Conservation (phyloP, 1,140 invertebrate species). For the Notospermus geniculatus region DNA sequence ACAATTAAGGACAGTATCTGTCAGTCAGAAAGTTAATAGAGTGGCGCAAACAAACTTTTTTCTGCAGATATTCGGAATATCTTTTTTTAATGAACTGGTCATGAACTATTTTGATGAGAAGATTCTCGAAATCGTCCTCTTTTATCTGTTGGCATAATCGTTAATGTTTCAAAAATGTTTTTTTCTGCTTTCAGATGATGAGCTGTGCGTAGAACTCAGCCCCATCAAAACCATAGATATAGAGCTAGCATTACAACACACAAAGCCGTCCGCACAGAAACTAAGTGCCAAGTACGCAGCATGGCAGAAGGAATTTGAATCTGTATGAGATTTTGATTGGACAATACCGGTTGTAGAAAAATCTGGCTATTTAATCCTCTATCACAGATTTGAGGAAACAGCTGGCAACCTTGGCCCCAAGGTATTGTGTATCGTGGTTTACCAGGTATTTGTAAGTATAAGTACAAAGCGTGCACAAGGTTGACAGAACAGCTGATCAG, state of each 20-base stretch:
- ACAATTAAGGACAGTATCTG: too few species aligned
- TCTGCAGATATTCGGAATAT: background rate
- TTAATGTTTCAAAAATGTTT: background rate
- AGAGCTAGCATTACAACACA: constrained; percentile 54
- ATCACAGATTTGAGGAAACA: too few species aligned
- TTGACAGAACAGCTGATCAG: too few species aligned
- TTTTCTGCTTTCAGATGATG: constrained; percentile 43
- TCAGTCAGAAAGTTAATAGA: too few species aligned
- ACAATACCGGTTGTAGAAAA: too few species aligned
- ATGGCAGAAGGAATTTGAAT: constrained; percentile 61
- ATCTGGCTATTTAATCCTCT: too few species aligned
- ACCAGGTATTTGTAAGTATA: too few species aligned
- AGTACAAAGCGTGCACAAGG: too few species aligned
- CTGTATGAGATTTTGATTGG: too few species aligned
- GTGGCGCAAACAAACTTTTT: background rate
- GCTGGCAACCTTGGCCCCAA: too few species aligned
- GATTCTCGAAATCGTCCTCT: background rate
- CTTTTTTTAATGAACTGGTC: background rate
- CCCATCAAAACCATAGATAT: constrained; percentile 58
- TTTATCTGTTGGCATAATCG: background rate
- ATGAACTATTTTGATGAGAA: background rate
- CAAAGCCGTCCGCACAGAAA: constrained; percentile 57
- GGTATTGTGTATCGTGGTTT: too few species aligned
- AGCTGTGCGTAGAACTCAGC: constrained; percentile 55
- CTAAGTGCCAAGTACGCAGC: constrained; percentile 56